These are phyloP conservation scores for Pseudomyrmex gracilis DNA, from an alignment of 1,140 invertebrate species.

Conservation along the genomic window DNA sequence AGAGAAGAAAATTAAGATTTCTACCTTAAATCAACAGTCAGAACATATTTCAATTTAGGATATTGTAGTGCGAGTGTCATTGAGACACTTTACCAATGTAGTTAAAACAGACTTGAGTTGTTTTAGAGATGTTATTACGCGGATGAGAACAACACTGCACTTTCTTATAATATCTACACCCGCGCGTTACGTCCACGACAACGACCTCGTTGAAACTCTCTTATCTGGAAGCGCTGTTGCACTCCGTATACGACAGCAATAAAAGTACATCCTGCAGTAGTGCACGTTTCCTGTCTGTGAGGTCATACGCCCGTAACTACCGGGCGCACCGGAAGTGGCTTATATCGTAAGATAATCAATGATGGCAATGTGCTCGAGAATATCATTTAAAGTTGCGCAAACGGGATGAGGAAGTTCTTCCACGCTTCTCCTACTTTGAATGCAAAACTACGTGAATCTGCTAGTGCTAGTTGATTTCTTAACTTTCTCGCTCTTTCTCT, in stretches of 20 bases:
- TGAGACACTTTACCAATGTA: conserved; percentile 14
- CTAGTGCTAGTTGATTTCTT: too few relatives aligned
- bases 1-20: neutral
- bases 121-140: conserved; percentile 57
- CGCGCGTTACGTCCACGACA: conserved; percentile 57
- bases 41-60: neutral
- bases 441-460: too few relatives aligned
- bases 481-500: too few relatives aligned
- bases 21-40: neutral
- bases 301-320: conserved; percentile 25
- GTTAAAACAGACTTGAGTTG: conserved; percentile 16
- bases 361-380: neutral
- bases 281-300: conserved; percentile 36
- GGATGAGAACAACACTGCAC: conserved; percentile 37
- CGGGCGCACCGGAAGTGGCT: neutral
- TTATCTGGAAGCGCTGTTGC: conserved; percentile 64
- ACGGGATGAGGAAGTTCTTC: conserved; percentile 16
- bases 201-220: conserved; percentile 63
- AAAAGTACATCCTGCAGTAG: conserved; percentile 47
- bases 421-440: too few relatives aligned
- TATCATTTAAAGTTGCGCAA: conserved; percentile 31
- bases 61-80: conserved; percentile 33
- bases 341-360: conserved; percentile 48
- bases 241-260: conserved; percentile 47
- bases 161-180: conserved; percentile 59